phyloP scores from a whole-genome alignment of 2,888 invertebrate genomes.

The Eristalis pertinax region DNA sequence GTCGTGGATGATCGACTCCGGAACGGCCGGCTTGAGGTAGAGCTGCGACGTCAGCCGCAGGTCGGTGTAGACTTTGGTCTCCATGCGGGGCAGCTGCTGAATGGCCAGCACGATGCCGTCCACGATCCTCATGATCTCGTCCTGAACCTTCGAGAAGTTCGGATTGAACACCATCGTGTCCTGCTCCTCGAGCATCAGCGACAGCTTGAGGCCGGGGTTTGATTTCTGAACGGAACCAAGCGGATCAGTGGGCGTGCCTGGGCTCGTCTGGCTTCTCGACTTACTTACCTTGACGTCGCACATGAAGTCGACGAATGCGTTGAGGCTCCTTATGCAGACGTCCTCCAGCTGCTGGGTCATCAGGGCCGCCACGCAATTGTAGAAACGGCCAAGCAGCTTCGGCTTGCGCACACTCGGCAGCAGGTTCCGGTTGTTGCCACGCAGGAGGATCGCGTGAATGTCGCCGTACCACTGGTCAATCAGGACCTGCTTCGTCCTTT shows the following conservation, averaged over 20 bases:
- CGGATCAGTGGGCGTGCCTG: too few species aligned
- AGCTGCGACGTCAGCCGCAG: slow-evolving; percentile 75
- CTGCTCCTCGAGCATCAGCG: slow-evolving; percentile 79
- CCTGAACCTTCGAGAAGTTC: slow-evolving; percentile 88
- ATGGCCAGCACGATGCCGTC: slow-evolving; percentile 89
- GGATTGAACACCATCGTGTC: slow-evolving; percentile 88
- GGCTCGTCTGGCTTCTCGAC: slow-evolving; percentile 23
- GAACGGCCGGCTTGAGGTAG: slow-evolving; percentile 85
- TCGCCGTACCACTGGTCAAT: slow-evolving; percentile 82
- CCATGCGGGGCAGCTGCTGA: slow-evolving; percentile 88
- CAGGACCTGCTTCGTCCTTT: slow-evolving; percentile 86
- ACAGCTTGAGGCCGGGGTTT: slow-evolving; percentile 85
- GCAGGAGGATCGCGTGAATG: slow-evolving; percentile 79
- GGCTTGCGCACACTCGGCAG: slow-evolving; percentile 86
- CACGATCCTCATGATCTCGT: slow-evolving; percentile 86
- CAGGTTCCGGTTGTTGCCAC: slow-evolving; percentile 86
- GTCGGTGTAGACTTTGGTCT: slow-evolving; percentile 85
- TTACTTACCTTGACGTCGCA: slow-evolving; percentile 90
- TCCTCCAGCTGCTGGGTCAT: slow-evolving; percentile 95
- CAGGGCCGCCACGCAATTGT: slow-evolving; percentile 91
- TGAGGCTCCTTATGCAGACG: slow-evolving; percentile 89
- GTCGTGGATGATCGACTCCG: slow-evolving; percentile 85
- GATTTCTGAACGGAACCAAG: slow-evolving; percentile 82
- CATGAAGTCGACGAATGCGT: slow-evolving; percentile 89
- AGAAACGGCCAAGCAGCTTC: slow-evolving; percentile 88